Percentiles rank a stretch among this genome's conserved stretches.
phyloP scores from a whole-genome alignment of 2,888 invertebrate genomes.

The Tachina lurida region DNA sequence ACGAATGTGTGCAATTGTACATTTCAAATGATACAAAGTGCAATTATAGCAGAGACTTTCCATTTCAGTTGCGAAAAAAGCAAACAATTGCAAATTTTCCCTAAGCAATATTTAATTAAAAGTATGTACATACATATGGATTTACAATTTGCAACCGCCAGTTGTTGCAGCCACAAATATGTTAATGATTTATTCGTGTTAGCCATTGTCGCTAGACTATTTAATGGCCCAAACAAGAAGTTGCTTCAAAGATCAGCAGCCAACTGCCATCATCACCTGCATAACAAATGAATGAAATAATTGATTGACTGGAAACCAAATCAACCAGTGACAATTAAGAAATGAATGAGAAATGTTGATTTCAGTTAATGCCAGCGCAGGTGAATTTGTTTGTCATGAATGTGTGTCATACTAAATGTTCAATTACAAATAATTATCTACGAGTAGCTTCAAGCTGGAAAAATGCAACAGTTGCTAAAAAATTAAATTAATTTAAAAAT shows the following conservation, averaged over 20 bases:
- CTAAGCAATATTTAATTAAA: slow-evolving; percentile 54
- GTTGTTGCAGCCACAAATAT: slow-evolving; percentile 45
- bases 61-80: slow-evolving; percentile 26
- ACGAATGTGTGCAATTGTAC: slow-evolving; percentile 18
- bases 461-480: slow-evolving; percentile 9
- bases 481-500: slow-evolving; percentile 33
- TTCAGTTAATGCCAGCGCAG: slow-evolving; percentile 20
- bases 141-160: neutral
- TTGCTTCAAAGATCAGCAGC: slow-evolving; percentile 26
- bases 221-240: slow-evolving; percentile 26
- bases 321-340: slow-evolving; percentile 45
- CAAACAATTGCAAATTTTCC: slow-evolving; percentile 24
- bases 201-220: slow-evolving; percentile 48
- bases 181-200: slow-evolving; percentile 64
- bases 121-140: neutral
- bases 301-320: slow-evolving; percentile 39
- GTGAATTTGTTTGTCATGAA: neutral
- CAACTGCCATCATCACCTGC: slow-evolving; percentile 29
- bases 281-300: slow-evolving; percentile 28
- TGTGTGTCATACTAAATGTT: slow-evolving; percentile 47
- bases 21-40: neutral
- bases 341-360: slow-evolving; percentile 34
- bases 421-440: slow-evolving; percentile 67
- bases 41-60: slow-evolving; percentile 35
- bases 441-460: slow-evolving; percentile 45